Conservation (phyloP, 2,113 vertebrate genomes). For the Microtus oregoni region DNA sequence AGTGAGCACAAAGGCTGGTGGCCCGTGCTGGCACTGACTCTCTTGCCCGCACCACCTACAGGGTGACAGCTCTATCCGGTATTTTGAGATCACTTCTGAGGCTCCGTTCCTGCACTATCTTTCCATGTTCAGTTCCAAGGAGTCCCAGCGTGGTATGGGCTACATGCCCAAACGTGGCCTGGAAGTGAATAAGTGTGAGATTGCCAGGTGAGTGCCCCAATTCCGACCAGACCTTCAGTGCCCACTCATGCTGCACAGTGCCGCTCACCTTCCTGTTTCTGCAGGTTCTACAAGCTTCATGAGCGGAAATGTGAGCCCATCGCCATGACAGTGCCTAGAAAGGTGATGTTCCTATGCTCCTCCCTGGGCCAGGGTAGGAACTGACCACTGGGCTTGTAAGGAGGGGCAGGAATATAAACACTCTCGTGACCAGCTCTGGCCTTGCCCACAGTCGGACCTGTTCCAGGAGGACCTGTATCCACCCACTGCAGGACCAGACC, state of each 20-base stretch:
- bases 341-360: constrained; percentile 85
- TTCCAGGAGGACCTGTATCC: constrained; percentile 96
- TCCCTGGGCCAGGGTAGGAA: neutral
- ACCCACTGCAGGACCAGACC: constrained; percentile 91
- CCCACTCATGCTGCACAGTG: rapidly evolving
- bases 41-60: constrained; percentile 69
- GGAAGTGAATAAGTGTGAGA: constrained; percentile 96
- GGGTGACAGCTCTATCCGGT: constrained; percentile 96
- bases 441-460: constrained; percentile 90
- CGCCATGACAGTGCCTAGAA: constrained; percentile 96
- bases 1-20: neutral
- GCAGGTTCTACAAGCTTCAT: constrained; percentile 96
- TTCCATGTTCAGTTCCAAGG: constrained; percentile 94
- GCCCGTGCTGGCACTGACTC: neutral
- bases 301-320: constrained; percentile 97
- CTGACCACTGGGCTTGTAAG: neutral
- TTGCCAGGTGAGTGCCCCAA: constrained; percentile 89
- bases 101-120: constrained; percentile 93
- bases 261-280: neutral
- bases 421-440: neutral
- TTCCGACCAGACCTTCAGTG: neutral
- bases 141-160: constrained; percentile 94
- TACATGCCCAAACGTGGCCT: constrained; percentile 96
- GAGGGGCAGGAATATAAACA: neutral
- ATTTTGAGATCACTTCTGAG: constrained; percentile 95